Conservation (phyloP, 2,888 invertebrate species). For the Catocala sponsa region DNA sequence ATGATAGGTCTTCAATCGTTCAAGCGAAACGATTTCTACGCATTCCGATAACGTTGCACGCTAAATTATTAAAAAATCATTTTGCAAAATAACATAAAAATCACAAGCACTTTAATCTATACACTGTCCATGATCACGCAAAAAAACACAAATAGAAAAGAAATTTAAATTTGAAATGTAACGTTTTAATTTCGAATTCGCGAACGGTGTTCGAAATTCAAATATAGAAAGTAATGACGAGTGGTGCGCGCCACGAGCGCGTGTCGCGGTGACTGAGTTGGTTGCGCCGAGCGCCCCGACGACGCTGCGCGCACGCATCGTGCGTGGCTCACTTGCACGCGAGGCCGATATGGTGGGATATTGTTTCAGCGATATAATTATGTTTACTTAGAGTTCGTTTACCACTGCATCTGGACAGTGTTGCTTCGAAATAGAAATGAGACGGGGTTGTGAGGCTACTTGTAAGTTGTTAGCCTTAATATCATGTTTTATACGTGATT, state of each 20-base stretch:
- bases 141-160: slow-evolving; percentile 38
- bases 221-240: slow-evolving; percentile 50
- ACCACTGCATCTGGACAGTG: slow-evolving; percentile 61
- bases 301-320: slow-evolving; percentile 59
- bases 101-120: slow-evolving; percentile 43
- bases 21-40: slow-evolving; percentile 78
- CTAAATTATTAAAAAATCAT: slow-evolving; percentile 38
- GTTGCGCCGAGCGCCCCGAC: slow-evolving; percentile 52
- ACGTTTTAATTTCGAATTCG: slow-evolving; percentile 29
- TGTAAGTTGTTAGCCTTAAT: slow-evolving; percentile 20
- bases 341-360: slow-evolving; percentile 63
- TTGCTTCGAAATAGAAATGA: slow-evolving; percentile 57
- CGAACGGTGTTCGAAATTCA: slow-evolving; percentile 58
- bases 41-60: slow-evolving; percentile 62
- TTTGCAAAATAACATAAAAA: slow-evolving; percentile 34
- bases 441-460: slow-evolving; percentile 46
- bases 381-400: slow-evolving; percentile 61
- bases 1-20: slow-evolving; percentile 68
- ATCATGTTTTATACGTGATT: slow-evolving; percentile 1
- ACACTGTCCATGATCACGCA: slow-evolving; percentile 49
- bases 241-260: slow-evolving; percentile 70
- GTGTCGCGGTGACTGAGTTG: slow-evolving; percentile 66
- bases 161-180: slow-evolving; percentile 21
- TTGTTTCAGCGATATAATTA: slow-evolving; percentile 59
- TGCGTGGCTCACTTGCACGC: slow-evolving; percentile 53